A percentile compares a stretch with the other conserved stretches of the same genome.
Evolutionary conservation across 35 echinoderm and acorn worm genomes (phyloP).

Genomic region (Amphiura filiformis): DNA sequence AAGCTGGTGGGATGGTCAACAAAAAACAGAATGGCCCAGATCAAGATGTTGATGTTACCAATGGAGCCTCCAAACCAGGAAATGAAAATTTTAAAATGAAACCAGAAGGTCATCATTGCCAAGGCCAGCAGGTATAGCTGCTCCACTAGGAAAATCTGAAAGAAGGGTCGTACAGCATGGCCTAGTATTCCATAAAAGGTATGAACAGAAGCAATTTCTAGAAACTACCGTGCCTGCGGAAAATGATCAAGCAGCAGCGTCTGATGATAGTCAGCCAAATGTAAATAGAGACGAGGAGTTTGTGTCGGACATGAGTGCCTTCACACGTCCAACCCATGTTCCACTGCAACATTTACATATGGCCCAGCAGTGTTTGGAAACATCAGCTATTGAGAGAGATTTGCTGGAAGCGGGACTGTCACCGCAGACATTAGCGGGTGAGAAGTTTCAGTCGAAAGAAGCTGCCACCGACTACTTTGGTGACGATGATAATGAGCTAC

Average conservation of each 20-base stretch:
- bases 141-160: too few relatives aligned
- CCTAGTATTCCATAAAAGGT: background rate
- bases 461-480: background rate
- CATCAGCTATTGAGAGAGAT: background rate
- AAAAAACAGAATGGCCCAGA: too few relatives aligned
- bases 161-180: too few relatives aligned
- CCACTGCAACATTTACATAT: background rate
- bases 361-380: background rate
- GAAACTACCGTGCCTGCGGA: background rate
- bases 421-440: background rate
- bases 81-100: too few relatives aligned
- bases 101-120: too few relatives aligned
- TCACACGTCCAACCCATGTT: background rate
- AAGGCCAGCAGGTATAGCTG: too few relatives aligned
- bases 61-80: too few relatives aligned
- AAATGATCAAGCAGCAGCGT: too few relatives aligned
- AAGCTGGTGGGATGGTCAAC: too few relatives aligned
- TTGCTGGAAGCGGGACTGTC: background rate
- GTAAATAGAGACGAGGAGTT: background rate
- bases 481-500: background rate
- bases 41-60: too few relatives aligned
- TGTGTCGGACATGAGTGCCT: background rate
- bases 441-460: background rate
- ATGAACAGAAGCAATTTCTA: background rate
- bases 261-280: background rate